phyloP scores from a whole-genome alignment of 2,888 invertebrate species.

The Drosophila macrothrix region DNA sequence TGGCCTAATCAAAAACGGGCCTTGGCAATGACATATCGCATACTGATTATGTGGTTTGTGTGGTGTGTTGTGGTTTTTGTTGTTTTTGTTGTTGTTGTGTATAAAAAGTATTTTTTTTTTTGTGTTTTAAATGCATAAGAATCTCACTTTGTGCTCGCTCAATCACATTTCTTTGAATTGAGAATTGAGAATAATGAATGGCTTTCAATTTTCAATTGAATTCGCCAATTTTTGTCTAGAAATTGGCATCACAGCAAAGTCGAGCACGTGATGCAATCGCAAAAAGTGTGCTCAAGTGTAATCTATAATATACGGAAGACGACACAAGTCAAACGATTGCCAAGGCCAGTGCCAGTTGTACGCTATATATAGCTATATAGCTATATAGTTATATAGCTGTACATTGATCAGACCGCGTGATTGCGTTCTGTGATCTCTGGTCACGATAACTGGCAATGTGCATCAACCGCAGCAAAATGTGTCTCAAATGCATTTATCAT shows the following conservation, averaged over 20 bases:
- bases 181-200: background rate
- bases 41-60: background rate
- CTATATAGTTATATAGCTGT: conserved; percentile 6
- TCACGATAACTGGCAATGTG: conserved; percentile 43
- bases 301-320: background rate
- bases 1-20: background rate
- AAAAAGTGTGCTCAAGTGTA: background rate
- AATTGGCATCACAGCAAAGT: conserved; percentile 28
- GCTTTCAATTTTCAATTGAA: conserved; percentile 1
- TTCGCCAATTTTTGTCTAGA: conserved; percentile 7
- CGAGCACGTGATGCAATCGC: conserved; percentile 11
- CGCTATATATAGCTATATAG: no score
- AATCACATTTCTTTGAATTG: background rate
- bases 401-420: conserved; percentile 58
- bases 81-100: background rate
- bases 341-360: conserved; percentile 39
- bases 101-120: background rate
- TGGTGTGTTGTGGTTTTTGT: no score
- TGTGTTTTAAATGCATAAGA: background rate
- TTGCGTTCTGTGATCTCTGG: conserved; percentile 37
- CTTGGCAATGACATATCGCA: background rate
- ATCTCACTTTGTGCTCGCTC: background rate
- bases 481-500: no score
- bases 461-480: conserved; percentile 5
- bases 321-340: conserved; percentile 42